Conservation (phyloP, 2,888 invertebrate species). For the Microdon myrmicae region DNA sequence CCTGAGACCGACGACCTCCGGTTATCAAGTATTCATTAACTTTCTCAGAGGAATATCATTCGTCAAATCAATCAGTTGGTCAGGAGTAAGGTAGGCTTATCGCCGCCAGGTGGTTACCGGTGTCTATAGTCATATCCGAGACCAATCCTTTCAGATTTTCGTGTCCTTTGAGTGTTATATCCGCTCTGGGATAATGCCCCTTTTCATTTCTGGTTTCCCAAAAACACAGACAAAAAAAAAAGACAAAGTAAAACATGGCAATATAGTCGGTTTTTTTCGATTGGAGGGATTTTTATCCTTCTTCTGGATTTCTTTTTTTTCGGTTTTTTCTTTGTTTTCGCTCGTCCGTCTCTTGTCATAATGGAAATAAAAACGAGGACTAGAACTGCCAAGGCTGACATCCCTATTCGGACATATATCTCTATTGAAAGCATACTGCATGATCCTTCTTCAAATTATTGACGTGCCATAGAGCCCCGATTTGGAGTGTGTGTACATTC, state of each 20-base stretch:
- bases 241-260: conserved; percentile 50
- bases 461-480: conserved; percentile 10
- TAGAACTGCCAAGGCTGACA: conserved; percentile 20
- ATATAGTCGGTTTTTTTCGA: conserved; percentile 41
- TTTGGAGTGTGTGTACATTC: conserved; percentile 1
- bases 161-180: conserved; percentile 45
- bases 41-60: conserved; percentile 20
- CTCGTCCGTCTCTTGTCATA: conserved; percentile 26
- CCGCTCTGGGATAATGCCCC: conserved; percentile 45
- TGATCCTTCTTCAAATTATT: conserved; percentile 28
- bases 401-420: background rate
- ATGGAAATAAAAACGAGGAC: conserved; percentile 17
- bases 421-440: too few species aligned
- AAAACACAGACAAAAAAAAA: too few species aligned
- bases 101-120: conserved; percentile 38
- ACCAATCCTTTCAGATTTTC: conserved; percentile 6
- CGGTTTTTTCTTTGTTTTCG: background rate
- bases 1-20: conserved; percentile 15
- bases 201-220: conserved; percentile 44
- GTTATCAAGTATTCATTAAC: conserved; percentile 50
- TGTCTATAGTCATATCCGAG: conserved; percentile 11
- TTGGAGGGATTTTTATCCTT: conserved; percentile 36
- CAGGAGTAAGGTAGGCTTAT: conserved; percentile 3
- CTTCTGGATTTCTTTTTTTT: too few species aligned
- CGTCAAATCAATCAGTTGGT: conserved; percentile 32